These are phyloP conservation scores for Falco berigora DNA, from an alignment of 2,797 vertebrate genomes.

Conservation along the genomic window DNA sequence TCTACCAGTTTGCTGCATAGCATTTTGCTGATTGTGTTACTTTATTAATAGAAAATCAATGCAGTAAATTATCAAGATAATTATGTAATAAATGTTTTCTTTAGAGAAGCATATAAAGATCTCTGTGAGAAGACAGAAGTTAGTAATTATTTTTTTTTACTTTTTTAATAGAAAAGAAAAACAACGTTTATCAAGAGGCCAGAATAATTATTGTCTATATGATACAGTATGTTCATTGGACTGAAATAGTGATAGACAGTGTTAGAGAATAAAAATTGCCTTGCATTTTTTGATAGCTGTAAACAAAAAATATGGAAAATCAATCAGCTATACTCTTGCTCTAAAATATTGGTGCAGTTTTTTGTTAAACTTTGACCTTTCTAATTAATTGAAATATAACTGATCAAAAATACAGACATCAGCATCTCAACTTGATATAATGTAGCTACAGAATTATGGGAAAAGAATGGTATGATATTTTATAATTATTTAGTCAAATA, in stretches of 20 bases:
- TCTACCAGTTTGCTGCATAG: background rate
- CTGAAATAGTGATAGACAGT: background rate
- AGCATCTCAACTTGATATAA: background rate
- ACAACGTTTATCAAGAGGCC: background rate
- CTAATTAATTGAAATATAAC: background rate
- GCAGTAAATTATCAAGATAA: background rate
- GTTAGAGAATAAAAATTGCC: background rate
- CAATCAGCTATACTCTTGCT: background rate
- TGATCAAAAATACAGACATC: background rate
- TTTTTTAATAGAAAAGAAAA: background rate
- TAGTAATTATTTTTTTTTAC: background rate
- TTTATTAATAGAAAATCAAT: background rate
- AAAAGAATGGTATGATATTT: background rate
- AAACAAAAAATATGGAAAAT: background rate
- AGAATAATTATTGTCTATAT: background rate
- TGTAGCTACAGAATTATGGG: background rate
- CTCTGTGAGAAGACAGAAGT: background rate
- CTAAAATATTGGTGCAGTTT: background rate
- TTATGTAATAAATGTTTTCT: background rate
- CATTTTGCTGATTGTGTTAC: background rate
- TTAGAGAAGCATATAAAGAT: background rate
- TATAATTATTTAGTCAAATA: background rate
- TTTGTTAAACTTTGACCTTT: background rate
- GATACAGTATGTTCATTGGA: background rate
- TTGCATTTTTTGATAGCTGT: background rate